Conservation (phyloP, 1,140 invertebrate species). For the fruit fly (Drosophila melanogaster) region Release_6_plus_ISO1_MT NT_037436.4:8064001-8064500, state of each 20-base stretch:
- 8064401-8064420: constrained; percentile 27
- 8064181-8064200: constrained; percentile 46
- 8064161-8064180: constrained; percentile 69
- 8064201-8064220: constrained; percentile 19
- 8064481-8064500: constrained; percentile 10
- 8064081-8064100: constrained; percentile 73
- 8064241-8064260: constrained; percentile 47
- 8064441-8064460: constrained; percentile 33
- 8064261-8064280: constrained; percentile 45
- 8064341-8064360: background rate
- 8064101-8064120: constrained; percentile 26
- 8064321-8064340: constrained; percentile 24
- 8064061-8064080: constrained; percentile 5
- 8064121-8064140: constrained; percentile 18
- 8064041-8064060: constrained; percentile 15
- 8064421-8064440: constrained; percentile 3
- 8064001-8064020: constrained; percentile 25
- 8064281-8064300: constrained; percentile 78
- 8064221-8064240: constrained; percentile 34
- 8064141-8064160: constrained; percentile 44
- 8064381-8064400: constrained; percentile 68
- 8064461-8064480: constrained; percentile 47
- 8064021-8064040: constrained; percentile 37
- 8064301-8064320: constrained; percentile 53
- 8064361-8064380: constrained; percentile 22